Evolutionary conservation across 2,797 vertebrate species (phyloP).

Genomic region (Chaenodraco wilsoni): DNA sequence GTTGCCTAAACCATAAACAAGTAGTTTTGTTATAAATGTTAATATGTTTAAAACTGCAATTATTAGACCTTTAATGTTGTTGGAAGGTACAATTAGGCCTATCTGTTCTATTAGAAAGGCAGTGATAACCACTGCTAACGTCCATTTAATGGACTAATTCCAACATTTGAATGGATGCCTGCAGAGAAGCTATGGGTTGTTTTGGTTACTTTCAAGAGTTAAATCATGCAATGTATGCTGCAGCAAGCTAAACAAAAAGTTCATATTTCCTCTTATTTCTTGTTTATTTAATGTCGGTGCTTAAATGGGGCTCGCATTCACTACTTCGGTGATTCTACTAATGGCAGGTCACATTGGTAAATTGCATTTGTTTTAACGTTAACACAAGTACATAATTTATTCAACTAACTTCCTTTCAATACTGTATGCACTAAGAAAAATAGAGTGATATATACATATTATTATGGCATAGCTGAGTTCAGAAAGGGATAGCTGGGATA

Average conservation of each 20-base stretch:
- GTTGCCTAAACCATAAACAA: too few relatives aligned
- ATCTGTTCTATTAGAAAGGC: too few relatives aligned
- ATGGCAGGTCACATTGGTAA: neutral
- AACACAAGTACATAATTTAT: too few relatives aligned
- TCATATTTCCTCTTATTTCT: neutral
- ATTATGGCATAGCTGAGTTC: neutral
- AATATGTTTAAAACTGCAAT: too few relatives aligned
- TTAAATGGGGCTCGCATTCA: neutral
- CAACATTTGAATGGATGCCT: neutral
- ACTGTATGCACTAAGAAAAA: neutral
- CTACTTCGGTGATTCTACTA: neutral
- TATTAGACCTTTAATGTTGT: too few relatives aligned
- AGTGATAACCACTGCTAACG: too few relatives aligned
- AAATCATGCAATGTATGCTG: neutral
- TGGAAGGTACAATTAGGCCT: too few relatives aligned
- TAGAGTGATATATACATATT: neutral
- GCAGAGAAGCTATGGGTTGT: neutral
- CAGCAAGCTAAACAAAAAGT: slow-evolving; percentile 3
- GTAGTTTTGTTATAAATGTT: too few relatives aligned
- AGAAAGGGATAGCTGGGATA: neutral
- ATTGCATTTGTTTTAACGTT: neutral
- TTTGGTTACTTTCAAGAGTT: neutral
- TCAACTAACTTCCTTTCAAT: neutral
- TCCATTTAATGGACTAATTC: too few relatives aligned
- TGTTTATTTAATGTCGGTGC: neutral